Conservation (phyloP, 1,140 invertebrate species). For the Dreissena rostriformis region DNA sequence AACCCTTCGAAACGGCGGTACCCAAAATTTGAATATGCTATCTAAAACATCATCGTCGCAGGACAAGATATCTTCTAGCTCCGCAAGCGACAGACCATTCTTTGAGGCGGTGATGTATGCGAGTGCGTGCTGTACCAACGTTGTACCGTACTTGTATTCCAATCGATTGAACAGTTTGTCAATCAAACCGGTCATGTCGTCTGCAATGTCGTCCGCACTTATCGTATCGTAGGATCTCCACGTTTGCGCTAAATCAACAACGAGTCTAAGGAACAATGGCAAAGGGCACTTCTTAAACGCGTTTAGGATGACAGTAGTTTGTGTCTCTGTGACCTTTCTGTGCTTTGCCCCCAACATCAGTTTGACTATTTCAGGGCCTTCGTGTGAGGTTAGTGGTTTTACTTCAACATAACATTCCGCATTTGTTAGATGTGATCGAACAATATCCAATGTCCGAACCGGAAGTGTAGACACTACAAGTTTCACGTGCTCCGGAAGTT, state of each 20-base stretch:
- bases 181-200: conserved; percentile 58
- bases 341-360: conserved; percentile 60
- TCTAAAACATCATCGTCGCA: conserved; percentile 74
- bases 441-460: conserved; percentile 58
- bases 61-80: conserved; percentile 74
- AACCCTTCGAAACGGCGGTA: conserved; percentile 64
- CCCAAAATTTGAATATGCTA: conserved; percentile 56
- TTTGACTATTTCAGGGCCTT: conserved; percentile 64
- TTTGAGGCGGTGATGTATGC: conserved; percentile 82
- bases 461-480: conserved; percentile 69
- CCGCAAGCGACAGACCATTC: conserved; percentile 70
- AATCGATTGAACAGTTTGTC: conserved; percentile 65
- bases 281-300: conserved; percentile 61
- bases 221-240: conserved; percentile 65
- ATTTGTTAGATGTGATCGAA: conserved; percentile 55
- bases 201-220: conserved; percentile 24
- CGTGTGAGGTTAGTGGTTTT: conserved; percentile 52
- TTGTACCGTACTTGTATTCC: conserved; percentile 65
- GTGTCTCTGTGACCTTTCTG: conserved; percentile 85
- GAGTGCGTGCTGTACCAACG: conserved; percentile 61
- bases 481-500: conserved; percentile 68
- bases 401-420: conserved; percentile 59
- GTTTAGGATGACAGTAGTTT: conserved; percentile 64
- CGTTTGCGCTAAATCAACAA: conserved; percentile 55
- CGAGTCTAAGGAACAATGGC: conserved; percentile 64